phyloP scores from a whole-genome alignment of 2,888 invertebrate species.

The Pyrochroa serraticornis region DNA sequence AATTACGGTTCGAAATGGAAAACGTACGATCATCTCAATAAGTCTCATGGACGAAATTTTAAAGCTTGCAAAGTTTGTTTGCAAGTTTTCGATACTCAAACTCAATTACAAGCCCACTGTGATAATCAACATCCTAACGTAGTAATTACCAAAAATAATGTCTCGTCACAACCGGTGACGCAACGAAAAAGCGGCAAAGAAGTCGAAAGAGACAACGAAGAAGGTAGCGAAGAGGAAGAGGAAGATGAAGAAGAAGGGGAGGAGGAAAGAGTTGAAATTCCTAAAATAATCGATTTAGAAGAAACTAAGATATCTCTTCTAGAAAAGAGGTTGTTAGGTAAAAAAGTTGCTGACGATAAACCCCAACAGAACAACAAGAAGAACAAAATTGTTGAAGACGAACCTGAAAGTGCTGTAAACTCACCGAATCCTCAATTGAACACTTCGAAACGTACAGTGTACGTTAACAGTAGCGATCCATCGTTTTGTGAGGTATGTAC shows the following conservation, averaged over 20 bases:
- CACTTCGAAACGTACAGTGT: slow-evolving; percentile 60
- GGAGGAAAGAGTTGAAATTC: slow-evolving; percentile 26
- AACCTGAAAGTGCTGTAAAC: slow-evolving; percentile 23
- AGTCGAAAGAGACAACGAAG: slow-evolving; percentile 26
- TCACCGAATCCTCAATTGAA: slow-evolving; percentile 42
- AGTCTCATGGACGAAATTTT: slow-evolving; percentile 65
- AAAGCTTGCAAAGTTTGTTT: slow-evolving; percentile 65
- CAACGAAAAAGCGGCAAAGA: slow-evolving; percentile 23
- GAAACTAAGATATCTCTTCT: slow-evolving; percentile 48
- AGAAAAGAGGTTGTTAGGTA: slow-evolving; percentile 52
- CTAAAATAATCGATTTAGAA: slow-evolving; percentile 7
- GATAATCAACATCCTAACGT: slow-evolving; percentile 52
- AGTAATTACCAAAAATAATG: slow-evolving; percentile 1
- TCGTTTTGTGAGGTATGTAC: slow-evolving; percentile 63
- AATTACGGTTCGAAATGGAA: slow-evolving; percentile 67
- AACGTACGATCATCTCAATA: slow-evolving; percentile 65
- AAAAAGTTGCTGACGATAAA: slow-evolving; percentile 33
- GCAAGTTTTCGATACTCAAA: slow-evolving; percentile 63
- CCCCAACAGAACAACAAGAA: slow-evolving; percentile 10
- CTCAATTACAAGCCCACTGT: slow-evolving; percentile 60
- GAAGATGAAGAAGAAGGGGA: slow-evolving; percentile 29
- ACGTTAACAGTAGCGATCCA: slow-evolving; percentile 60
- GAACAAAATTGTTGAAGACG: slow-evolving; percentile 23
- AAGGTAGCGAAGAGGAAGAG: slow-evolving; percentile 31
- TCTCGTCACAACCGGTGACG: background rate